Base-by-base conservation (phyloP, 64 coral and sea anemone species). In the Porites lutea region DNA sequence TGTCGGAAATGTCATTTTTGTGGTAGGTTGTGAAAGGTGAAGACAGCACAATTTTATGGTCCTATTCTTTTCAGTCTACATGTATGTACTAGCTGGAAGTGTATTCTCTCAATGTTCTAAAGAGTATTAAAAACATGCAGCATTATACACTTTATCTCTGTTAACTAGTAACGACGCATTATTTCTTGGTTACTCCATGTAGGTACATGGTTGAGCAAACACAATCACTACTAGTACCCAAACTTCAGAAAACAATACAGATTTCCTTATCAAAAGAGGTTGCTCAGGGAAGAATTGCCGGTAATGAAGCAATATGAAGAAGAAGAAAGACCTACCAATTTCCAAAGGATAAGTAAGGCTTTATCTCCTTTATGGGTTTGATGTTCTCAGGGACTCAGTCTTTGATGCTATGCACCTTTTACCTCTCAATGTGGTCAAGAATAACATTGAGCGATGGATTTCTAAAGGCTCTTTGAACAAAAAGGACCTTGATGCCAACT, bases 311-410 rank as follows among this genome's bases (percentile, higher is more conserved):
- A 15, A 47, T 65, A 68, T 47, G 60, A 85, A 47, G 61, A 85
- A 48, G 82, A 68, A 66, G 82, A 85, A 61, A 85, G 82, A 66
- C 59, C 82, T 18, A 78, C 48, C 47, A 0, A 37, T 37, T 37
- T 37, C 27, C 27, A 37, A 37, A 37, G 27, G 27, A 37, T 37
- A 37, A 37, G 82, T 27, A 85, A 65, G 48, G n/a, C 49, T 87
- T 72, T 68, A 87, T 44, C n/a, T 6, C 18, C 84, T 74, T 87
- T 87, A 87, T 87, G 84, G 84, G n/a, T 73, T 87, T 87, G 71
- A 74, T 54, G 18, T 87, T 37, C 27, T 37, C 27, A 37, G 27
- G 27, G 27, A 37, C 27, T 37, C 27, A 37, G 27, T 37, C 27
- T 55, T 87, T 55, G 67, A 87, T 74, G 84, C 71, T n/a, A 87